Evolutionary conservation across 2,888 invertebrate genomes (phyloP).

Genomic region (Mythimna impura): DNA sequence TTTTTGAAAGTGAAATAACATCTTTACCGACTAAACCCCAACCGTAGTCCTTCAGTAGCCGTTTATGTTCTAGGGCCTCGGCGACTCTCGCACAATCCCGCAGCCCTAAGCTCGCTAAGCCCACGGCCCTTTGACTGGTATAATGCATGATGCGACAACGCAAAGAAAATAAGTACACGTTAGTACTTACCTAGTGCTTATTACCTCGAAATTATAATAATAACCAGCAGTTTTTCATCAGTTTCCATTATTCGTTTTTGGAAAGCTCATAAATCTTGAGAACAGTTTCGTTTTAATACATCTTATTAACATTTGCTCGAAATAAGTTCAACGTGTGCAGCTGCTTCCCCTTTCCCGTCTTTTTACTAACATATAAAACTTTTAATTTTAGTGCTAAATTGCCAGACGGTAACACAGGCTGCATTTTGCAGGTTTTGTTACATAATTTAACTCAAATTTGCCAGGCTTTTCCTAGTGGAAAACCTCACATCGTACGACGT

Average conservation of each 20-base stretch:
- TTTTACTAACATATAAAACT: conserved; percentile 9
- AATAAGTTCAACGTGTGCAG: conserved; percentile 17
- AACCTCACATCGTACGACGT: no score
- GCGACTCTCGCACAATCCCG: no score
- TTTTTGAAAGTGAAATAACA: no score
- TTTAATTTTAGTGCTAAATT: conserved; percentile 6
- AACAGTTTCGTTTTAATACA: conserved; percentile 10
- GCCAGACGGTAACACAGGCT: background rate
- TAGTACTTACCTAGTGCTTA: background rate
- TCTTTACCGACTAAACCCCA: no score
- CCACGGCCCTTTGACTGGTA: conserved; percentile 8
- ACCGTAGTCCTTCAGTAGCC: no score
- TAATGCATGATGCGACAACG: conserved; percentile 22
- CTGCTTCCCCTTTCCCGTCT: conserved; percentile 15
- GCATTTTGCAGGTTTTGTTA: background rate
- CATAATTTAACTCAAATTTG: background rate
- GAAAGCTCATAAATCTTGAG: conserved; percentile 21
- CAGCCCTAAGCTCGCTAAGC: no score
- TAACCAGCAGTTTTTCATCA: background rate
- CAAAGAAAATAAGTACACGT: conserved; percentile 9
- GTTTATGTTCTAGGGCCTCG: no score
- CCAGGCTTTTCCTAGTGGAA: no score
- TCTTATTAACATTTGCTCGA: conserved; percentile 16
- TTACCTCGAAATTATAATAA: background rate
- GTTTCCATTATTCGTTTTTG: conserved; percentile 7